phyloP scores from a whole-genome alignment of 1,140 invertebrate species.

The Temnothorax curvispinosus region DNA sequence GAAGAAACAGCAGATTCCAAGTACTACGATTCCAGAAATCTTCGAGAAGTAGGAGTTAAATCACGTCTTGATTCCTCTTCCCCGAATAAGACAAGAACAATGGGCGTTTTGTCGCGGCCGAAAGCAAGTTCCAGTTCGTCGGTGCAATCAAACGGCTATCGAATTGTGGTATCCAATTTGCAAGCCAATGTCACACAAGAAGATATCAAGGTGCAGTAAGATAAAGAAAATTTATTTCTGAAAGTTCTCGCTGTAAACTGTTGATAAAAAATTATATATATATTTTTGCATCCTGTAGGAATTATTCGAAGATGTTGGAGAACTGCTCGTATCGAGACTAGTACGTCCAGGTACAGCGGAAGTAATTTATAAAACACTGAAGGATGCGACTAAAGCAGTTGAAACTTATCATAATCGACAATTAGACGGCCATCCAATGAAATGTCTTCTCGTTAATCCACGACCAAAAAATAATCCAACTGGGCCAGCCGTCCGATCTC shows the following conservation, averaged over 20 bases:
- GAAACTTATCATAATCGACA: constrained; percentile 97
- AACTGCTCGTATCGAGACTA: constrained; percentile 92
- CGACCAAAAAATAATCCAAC: constrained; percentile 88
- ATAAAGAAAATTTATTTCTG: neutral
- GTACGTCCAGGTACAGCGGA: constrained; percentile 95
- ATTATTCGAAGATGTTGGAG: constrained; percentile 96
- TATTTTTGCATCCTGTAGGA: constrained; percentile 87
- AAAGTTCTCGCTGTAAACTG: neutral
- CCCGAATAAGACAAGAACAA: constrained; percentile 83
- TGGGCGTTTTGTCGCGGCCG: constrained; percentile 85
- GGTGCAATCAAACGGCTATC: constrained; percentile 87
- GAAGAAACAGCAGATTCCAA: constrained; percentile 82
- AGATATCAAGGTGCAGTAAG: constrained; percentile 91
- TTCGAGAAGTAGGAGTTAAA: constrained; percentile 83
- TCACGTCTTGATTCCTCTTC: constrained; percentile 84
- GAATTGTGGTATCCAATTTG: constrained; percentile 95
- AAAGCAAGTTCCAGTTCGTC: constrained; percentile 81
- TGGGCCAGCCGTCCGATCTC: constrained; percentile 83
- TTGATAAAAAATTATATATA: too few species aligned
- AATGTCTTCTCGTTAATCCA: constrained; percentile 91
- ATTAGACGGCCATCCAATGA: constrained; percentile 94
- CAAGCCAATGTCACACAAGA: constrained; percentile 93
- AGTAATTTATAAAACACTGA: constrained; percentile 94
- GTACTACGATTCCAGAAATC: constrained; percentile 80
- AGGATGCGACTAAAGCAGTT: constrained; percentile 95